Percentiles rank a stretch among this genome's conserved stretches.
Evolutionary conservation across 2,113 vertebrate species (phyloP).

Genomic region (Ctenomys sociabilis): DNA sequence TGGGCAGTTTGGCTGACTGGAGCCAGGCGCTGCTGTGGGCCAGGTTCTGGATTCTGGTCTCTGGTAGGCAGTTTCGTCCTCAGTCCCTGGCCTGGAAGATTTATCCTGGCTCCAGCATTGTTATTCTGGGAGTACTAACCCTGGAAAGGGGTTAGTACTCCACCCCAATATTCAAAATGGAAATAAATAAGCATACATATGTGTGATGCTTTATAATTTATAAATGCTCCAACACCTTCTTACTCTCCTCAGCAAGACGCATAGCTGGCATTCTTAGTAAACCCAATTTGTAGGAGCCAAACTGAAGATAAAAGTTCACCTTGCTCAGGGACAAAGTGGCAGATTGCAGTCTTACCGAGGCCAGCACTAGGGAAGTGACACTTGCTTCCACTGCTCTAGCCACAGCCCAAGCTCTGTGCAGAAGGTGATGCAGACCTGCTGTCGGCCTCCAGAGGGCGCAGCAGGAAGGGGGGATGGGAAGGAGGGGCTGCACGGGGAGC

Average conservation of each 20-base stretch:
- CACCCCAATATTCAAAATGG: neutral
- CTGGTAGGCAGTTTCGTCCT: neutral
- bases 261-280: neutral
- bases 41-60: neutral
- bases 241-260: neutral
- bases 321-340: neutral
- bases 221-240: neutral
- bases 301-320: neutral
- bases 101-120: neutral
- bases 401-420: no score
- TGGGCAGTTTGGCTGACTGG: neutral
- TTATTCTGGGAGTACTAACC: neutral
- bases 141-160: neutral
- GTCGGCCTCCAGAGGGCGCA: no score
- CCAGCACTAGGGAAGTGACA: neutral
- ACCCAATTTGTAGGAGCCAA: neutral
- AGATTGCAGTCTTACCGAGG: neutral
- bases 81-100: neutral
- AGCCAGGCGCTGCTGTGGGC: neutral
- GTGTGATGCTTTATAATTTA: neutral
- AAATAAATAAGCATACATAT: neutral
- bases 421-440: neutral
- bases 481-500: fast-evolving
- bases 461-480: neutral
- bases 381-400: neutral